These are phyloP conservation scores for Yponomeuta evonymella DNA, from an alignment of 2,888 invertebrate species.

Conservation along the genomic window DNA sequence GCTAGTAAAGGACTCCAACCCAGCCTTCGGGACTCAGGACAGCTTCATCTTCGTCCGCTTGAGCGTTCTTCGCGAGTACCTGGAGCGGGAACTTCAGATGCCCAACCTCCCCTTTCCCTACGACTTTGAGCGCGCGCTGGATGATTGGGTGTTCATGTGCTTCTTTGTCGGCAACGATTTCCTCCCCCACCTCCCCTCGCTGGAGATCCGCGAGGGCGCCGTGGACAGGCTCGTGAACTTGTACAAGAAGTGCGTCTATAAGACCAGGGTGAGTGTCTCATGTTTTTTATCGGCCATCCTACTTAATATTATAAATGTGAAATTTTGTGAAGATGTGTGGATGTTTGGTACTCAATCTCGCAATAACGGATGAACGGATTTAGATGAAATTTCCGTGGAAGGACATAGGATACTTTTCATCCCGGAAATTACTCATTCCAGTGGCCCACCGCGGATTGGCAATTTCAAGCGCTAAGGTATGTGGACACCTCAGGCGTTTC, in stretches of 20 bases:
- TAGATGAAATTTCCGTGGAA: too few species aligned
- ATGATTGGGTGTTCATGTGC: constrained; percentile 99
- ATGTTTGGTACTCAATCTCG: too few species aligned
- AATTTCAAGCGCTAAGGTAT: too few species aligned
- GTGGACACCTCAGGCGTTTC: too few species aligned
- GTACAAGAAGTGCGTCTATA: constrained; percentile 96
- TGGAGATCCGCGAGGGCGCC: constrained; percentile 98
- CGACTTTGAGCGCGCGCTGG: constrained; percentile 95
- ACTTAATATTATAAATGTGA: too few species aligned
- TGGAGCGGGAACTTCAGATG: constrained; percentile 92
- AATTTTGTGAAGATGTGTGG: too few species aligned
- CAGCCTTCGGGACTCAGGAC: constrained; percentile 82
- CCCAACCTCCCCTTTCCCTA: constrained; percentile 94
- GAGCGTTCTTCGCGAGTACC: constrained; percentile 93
- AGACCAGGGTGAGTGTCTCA: constrained; percentile 82
- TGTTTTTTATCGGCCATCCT: background rate
- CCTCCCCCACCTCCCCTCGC: constrained; percentile 96
- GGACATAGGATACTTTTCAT: too few species aligned
- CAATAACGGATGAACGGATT: too few species aligned
- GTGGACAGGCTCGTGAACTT: constrained; percentile 94
- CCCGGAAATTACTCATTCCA: too few species aligned
- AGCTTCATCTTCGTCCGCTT: constrained; percentile 96
- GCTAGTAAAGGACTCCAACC: constrained; percentile 74
- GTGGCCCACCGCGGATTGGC: too few species aligned
- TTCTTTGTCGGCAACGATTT: constrained; percentile 99